Base-by-base conservation (phyloP, 2,888 invertebrate species). In the Caenorhabditis doughertyi region DNA sequence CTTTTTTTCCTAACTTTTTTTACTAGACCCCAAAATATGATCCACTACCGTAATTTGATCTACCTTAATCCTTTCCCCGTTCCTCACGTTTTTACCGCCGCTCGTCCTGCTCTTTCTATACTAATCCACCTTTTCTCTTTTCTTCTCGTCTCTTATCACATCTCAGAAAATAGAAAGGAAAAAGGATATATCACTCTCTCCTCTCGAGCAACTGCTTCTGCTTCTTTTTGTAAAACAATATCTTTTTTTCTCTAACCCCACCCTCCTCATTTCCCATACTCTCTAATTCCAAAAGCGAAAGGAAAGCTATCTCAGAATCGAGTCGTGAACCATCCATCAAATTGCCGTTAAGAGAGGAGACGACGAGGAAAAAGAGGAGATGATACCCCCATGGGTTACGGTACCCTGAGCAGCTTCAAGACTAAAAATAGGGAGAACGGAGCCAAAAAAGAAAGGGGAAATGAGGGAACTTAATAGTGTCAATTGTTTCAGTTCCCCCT, bases 401-500 rank as follows among this genome's bases (percentile, higher is more conserved):
- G 74, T 74, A 74, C 16, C 44, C 8, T n/a, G 9, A n/a, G n/a
- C n/a, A n/a, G n/a, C n/a, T n/a, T n/a, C n/a, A n/a, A n/a, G n/a
- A n/a, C n/a, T n/a, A n/a, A n/a, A n/a, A n/a, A n/a, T n/a, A n/a
- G n/a, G n/a, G 4, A n/a, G 25, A 23, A 39, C 60, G 56, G 13
- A 18, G 39, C 35, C 11, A 35, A 32, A 32, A 27, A 3, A 29
- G 32, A 32, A 2, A 11, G 2, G 18, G 29, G 32, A 29, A 58
- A 35, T 16, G 2, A n/a, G 56, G 16, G 7, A 44, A 23, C 23
- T 13, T 55, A 44, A 65, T 56, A n/a, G n/a, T 58, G 74, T 21
- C 74, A 76, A 76, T 76, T 76, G 74, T 76, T 76, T 76, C 74
- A 76, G 74, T n/a, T 51, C 35, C 18, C 7, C 11, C 51, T 23